A percentile compares a stretch with the other conserved stretches of the same genome.
These are phyloP conservation scores for Anolis carolinensis DNA, from an alignment of 2,113 vertebrate genomes.

Conservation along the genomic window DNA sequence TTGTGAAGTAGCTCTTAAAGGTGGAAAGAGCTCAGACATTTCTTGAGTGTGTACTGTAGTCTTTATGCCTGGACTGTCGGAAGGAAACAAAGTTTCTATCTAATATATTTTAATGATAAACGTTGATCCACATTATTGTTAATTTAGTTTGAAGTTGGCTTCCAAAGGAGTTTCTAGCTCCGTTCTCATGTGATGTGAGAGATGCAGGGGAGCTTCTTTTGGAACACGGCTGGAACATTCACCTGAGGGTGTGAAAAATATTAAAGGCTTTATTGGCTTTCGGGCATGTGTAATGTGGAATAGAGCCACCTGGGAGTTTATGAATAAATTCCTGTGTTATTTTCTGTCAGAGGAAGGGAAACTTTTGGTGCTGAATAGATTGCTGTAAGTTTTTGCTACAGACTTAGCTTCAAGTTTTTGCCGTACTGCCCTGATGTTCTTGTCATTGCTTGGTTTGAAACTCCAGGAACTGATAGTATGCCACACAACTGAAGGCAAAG, in stretches of 20 bases:
- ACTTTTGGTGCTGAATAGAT: constrained; percentile 33
- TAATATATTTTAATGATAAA: constrained; percentile 5
- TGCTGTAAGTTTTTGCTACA: constrained; percentile 9
- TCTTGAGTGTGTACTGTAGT: background rate
- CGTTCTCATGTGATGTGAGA: constrained; percentile 38
- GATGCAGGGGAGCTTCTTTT: constrained; percentile 46
- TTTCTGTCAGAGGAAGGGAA: constrained; percentile 49
- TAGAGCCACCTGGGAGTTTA: constrained; percentile 37
- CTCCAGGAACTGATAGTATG: background rate
- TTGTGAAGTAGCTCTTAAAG: background rate
- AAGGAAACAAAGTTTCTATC: background rate
- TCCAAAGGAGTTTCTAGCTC: constrained; percentile 28
- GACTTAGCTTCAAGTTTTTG: constrained; percentile 1
- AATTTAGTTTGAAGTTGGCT: constrained; percentile 9
- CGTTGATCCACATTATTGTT: constrained; percentile 5
- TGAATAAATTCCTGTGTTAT: constrained; percentile 53
- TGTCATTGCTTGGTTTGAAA: constrained; percentile 44
- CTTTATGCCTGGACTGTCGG: background rate
- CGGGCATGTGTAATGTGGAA: constrained; percentile 15
- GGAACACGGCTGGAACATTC: constrained; percentile 52
- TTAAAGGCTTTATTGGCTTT: constrained; percentile 38
- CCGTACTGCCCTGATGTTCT: constrained; percentile 33
- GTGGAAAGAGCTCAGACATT: background rate
- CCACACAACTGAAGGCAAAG: background rate
- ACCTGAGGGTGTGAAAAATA: constrained; percentile 33